Conservation (phyloP, 2,113 vertebrate genomes). For the Brienomyrus longianalis region DNA sequence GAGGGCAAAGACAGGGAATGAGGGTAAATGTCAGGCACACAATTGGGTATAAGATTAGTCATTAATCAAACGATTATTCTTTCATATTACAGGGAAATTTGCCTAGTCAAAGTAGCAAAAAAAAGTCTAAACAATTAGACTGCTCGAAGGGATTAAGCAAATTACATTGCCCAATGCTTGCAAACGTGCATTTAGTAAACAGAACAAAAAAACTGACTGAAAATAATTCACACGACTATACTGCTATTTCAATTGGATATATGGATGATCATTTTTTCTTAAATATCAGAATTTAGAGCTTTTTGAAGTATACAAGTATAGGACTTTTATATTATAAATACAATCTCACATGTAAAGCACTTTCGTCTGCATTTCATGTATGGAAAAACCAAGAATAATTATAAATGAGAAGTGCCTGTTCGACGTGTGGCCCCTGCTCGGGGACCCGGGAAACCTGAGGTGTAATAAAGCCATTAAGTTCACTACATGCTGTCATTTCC, state of each 20-base stretch:
- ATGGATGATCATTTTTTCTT: not conserved
- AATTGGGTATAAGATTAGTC: not conserved
- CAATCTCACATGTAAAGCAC: not conserved
- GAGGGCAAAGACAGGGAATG: not conserved
- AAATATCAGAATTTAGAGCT: not conserved
- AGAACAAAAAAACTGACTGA: no score
- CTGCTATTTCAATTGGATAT: not conserved
- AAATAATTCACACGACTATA: not conserved
- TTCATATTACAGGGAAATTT: not conserved
- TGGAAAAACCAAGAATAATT: not conserved
- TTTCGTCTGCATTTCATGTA: not conserved
- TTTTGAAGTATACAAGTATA: not conserved
- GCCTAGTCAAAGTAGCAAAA: not conserved
- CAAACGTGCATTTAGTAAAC: not conserved
- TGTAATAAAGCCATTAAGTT: not conserved
- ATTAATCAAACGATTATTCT: not conserved
- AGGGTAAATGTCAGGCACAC: not conserved
- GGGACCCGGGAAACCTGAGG: not conserved
- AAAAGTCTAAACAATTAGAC: not conserved
- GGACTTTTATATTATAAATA: not conserved
- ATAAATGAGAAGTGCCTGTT: not conserved
- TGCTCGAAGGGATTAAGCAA: not conserved
- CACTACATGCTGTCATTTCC: not conserved
- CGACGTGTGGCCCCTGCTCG: not conserved
- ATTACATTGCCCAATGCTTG: not conserved